These are phyloP conservation scores for Halcyon smyrnensis DNA, from an alignment of 2,797 vertebrate species.

Conservation along the genomic window DNA sequence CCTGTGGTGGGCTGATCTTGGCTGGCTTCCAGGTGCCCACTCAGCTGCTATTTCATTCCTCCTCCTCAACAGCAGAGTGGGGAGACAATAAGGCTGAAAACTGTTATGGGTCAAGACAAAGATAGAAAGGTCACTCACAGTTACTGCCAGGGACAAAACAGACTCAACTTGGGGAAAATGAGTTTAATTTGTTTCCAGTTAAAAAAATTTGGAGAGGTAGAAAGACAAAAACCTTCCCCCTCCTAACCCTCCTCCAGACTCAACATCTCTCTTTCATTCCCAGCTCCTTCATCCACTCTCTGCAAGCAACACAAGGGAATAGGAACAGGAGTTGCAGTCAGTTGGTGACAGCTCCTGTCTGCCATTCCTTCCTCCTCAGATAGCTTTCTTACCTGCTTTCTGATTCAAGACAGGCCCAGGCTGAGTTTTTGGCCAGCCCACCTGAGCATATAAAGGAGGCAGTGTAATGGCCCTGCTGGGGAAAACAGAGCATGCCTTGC, in stretches of 20 bases:
- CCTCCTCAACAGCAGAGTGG: not conserved
- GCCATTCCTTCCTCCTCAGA: not conserved
- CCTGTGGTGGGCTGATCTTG: not conserved
- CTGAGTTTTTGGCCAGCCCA: not conserved
- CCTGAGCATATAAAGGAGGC: not conserved
- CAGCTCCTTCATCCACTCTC: not conserved
- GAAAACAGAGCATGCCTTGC: accelerated
- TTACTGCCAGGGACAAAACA: not conserved
- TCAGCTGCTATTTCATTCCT: not conserved
- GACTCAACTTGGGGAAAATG: not conserved
- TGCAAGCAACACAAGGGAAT: accelerated
- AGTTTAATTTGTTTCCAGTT: not conserved
- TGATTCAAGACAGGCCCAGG: accelerated
- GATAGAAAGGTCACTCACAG: not conserved
- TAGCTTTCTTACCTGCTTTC: not conserved
- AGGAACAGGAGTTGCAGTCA: not conserved
- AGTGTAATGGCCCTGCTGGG: accelerated
- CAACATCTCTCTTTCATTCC: not conserved
- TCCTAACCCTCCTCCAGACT: not conserved
- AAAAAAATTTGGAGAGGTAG: not conserved
- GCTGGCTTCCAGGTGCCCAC: not conserved
- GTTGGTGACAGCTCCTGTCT: not conserved
- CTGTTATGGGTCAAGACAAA: not conserved
- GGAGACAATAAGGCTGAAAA: not conserved
- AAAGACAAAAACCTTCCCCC: not conserved